Base-by-base conservation (phyloP, 2,113 vertebrate species). In the Siniperca knerii region DNA sequence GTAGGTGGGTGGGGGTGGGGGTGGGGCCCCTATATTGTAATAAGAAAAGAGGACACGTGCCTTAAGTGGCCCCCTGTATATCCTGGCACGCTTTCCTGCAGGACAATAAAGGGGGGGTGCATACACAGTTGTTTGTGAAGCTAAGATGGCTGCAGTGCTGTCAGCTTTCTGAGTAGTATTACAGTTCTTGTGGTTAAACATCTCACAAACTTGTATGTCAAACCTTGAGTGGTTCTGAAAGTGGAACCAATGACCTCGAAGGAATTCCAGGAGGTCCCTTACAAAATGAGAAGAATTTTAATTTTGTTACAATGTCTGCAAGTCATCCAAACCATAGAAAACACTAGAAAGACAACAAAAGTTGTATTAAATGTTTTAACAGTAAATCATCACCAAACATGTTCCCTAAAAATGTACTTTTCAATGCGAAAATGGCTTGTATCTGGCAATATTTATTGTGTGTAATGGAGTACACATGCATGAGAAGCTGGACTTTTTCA, bases 1-100 rank as follows among this genome's bases (percentile, higher is more conserved):
- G 58, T 54, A 8, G 58, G 40, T 69, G 48, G 72, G 35, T n/a
- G 21, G 37, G 42, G 72, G 35, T n/a, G 21, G 37, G 42, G 42
- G 65, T 3, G 57, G 25, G 12, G 74, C 33, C 2, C 2, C 69
- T 2, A 81, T 88, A 92, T 95, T 87, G 40, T 87, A 94, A 95
- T 92, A 77, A 93, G 84, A 11, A 33, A 40, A 55, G 57, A 3
- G 75, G 85, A 67, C 92, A 88, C 92, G 92, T 95, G 94, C 84
- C 89, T 89, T 77, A 86, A 89, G 90, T 87, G 87, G 46, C 66
- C 72, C 78, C 80, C 78, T 69, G 25, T 44, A 83, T 35, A 87
- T 69, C 75, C 55, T 82, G 84, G 82, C 92, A 92, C 87, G 69
- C 90, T 87, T 87, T 64, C 37, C 66, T 48, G 42, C 71, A 85